Conservation (phyloP, 30 jellyfish, hydroid and myxozoan genomes). For the Turritopsis dohrnii region DNA sequence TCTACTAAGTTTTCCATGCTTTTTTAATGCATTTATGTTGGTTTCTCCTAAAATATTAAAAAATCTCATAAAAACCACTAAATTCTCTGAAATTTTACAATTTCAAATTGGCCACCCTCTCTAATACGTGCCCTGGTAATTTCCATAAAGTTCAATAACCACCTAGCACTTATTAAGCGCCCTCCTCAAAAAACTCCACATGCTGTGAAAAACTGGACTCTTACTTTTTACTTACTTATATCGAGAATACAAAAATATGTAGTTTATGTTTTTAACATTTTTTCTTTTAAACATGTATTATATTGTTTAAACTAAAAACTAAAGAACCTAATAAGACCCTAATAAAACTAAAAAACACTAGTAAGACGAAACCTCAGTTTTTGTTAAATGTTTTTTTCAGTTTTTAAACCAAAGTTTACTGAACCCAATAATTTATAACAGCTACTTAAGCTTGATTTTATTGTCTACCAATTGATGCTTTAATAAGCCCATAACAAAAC, state of each 20-base stretch:
- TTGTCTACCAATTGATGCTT: background rate
- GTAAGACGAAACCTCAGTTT: background rate
- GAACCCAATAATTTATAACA: background rate
- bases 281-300: background rate
- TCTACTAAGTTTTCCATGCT: background rate
- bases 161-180: no score
- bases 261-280: background rate
- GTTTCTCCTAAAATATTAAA: background rate
- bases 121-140: background rate
- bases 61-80: background rate
- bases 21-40: background rate
- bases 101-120: background rate
- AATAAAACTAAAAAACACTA: background rate
- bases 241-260: background rate
- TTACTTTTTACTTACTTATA: background rate
- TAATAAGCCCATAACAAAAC: background rate
- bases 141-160: no score
- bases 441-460: background rate
- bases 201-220: no score
- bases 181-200: no score
- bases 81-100: background rate
- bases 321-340: background rate
- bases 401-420: background rate
- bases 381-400: background rate
- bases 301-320: background rate